Conservation (phyloP, 2,888 invertebrate genomes). For the Tipula helvola region DNA sequence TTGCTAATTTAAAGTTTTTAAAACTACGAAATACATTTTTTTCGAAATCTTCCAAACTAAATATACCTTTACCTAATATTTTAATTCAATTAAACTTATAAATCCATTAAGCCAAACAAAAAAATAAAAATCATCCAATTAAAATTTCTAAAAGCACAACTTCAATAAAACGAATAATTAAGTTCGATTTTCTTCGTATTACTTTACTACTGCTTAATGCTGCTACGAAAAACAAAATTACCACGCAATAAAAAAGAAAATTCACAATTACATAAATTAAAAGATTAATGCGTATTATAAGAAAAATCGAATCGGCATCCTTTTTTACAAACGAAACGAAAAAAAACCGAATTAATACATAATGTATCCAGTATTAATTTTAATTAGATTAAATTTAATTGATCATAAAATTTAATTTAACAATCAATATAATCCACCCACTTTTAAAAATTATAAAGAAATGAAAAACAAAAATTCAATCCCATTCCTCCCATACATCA, state of each 20-base stretch:
- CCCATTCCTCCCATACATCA: not conserved
- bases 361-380: not conserved
- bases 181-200: not conserved
- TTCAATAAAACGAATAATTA: not conserved
- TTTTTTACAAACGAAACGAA: not conserved
- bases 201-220: not conserved
- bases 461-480: not conserved
- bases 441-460: not conserved
- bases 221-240: not conserved
- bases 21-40: too few species aligned
- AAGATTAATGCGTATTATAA: not conserved
- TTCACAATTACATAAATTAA: not conserved
- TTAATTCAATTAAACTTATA: not conserved
- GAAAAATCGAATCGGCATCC: not conserved
- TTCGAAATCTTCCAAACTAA: too few species aligned
- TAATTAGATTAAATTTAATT: not conserved
- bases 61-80: not conserved
- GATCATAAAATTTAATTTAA: constrained; percentile 4
- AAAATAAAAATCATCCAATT: not conserved
- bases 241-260: not conserved
- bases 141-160: not conserved
- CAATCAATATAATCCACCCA: not conserved
- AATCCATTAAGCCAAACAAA: not conserved
- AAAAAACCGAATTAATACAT: not conserved
- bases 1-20: too few species aligned